Evolutionary conservation across 2,113 vertebrate species (phyloP).

Genomic region (Catagonus wagneri): DNA sequence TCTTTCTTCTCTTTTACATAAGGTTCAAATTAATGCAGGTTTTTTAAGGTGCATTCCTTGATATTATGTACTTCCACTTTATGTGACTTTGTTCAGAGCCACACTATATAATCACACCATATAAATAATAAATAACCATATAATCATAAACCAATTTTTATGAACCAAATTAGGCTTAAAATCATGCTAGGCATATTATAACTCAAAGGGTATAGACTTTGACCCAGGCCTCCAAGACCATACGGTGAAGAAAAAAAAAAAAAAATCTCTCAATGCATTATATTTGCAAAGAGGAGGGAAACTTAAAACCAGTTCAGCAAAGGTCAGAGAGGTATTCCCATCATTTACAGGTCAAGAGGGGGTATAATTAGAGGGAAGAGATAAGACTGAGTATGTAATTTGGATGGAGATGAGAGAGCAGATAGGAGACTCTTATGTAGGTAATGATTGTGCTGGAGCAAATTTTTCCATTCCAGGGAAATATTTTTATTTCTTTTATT

Average conservation of each 20-base stretch:
- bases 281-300: constrained; percentile 71
- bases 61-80: constrained; percentile 74
- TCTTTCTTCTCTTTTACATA: constrained; percentile 65
- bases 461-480: constrained; percentile 49
- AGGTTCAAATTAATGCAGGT: constrained; percentile 68
- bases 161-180: constrained; percentile 74
- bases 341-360: constrained; percentile 79
- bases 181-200: constrained; percentile 59
- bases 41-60: constrained; percentile 73
- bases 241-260: neutral
- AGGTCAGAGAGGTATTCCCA: constrained; percentile 76
- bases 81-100: constrained; percentile 70
- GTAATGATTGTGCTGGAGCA: constrained; percentile 57
- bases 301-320: constrained; percentile 78
- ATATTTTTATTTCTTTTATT: constrained; percentile 51
- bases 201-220: constrained; percentile 70
- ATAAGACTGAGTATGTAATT: constrained; percentile 79
- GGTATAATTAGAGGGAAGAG: constrained; percentile 78
- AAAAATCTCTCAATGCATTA: constrained; percentile 41
- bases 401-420: constrained; percentile 76
- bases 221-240: constrained; percentile 61
- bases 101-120: constrained; percentile 75
- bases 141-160: constrained; percentile 79
- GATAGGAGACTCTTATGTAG: constrained; percentile 58
- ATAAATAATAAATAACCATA: constrained; percentile 77